A percentile compares a stretch with the other conserved stretches of the same genome.
phyloP scores from a whole-genome alignment of 2,797 vertebrate species.

The Poeciliopsis paucimaculata region DNA sequence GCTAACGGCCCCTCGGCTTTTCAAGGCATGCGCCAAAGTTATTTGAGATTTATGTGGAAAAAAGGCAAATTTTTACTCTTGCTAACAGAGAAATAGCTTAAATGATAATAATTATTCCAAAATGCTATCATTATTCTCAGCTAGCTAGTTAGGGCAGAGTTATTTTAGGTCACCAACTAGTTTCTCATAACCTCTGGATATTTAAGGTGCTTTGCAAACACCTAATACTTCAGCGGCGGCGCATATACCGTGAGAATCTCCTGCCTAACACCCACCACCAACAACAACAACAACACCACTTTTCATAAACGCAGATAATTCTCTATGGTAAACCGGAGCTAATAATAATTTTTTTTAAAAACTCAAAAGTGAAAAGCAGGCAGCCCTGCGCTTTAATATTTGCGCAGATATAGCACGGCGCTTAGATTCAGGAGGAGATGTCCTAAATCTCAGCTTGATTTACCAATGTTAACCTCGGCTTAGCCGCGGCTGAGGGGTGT shows the following conservation, averaged over 20 bases:
- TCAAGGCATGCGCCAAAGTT: not conserved
- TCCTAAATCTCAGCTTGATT: slow-evolving; percentile 81
- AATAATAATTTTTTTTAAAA: not conserved
- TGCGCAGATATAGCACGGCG: slow-evolving; percentile 59
- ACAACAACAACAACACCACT: not conserved
- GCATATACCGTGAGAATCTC: not conserved
- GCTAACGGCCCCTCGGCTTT: too few relatives aligned
- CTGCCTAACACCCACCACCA: not conserved
- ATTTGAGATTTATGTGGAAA: not conserved
- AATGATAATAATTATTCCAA: not conserved
- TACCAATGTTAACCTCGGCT: slow-evolving; percentile 81
- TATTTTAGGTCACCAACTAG: not conserved
- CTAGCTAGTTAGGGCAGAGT: not conserved
- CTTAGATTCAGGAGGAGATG: slow-evolving; percentile 72
- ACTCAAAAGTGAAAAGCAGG: slow-evolving; percentile 55
- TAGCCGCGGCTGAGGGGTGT: slow-evolving; percentile 72
- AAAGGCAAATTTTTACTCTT: not conserved
- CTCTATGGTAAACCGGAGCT: slow-evolving; percentile 65
- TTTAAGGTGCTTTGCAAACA: not conserved
- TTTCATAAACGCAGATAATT: slow-evolving; percentile 77
- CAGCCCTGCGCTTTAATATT: slow-evolving; percentile 40
- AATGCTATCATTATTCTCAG: not conserved
- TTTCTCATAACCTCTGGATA: not conserved
- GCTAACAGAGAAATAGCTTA: not conserved
- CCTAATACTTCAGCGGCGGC: not conserved